Conservation (phyloP, 2,888 invertebrate genomes). For the Harpalus rubripes region DNA sequence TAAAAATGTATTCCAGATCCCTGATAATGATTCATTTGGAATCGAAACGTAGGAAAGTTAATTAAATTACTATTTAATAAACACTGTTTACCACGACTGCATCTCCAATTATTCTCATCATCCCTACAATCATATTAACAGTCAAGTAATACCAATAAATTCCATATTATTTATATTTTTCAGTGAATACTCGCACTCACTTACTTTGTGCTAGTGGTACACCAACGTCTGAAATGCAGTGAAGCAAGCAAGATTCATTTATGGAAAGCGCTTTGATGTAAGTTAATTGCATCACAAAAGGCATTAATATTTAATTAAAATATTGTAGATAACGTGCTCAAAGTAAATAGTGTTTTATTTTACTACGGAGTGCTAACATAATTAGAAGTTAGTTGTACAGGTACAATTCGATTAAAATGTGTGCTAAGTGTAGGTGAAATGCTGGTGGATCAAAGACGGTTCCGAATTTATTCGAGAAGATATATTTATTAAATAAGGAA, state of each 20-base stretch:
- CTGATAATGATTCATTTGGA: no score
- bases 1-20: no score
- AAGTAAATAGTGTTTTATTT: conserved; percentile 62
- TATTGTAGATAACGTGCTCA: conserved; percentile 62
- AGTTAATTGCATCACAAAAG: conserved; percentile 63
- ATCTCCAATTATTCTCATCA: no score
- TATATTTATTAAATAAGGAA: not conserved
- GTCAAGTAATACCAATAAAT: no score
- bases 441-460: conserved; percentile 13
- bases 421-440: conserved; percentile 28
- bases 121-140: no score
- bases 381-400: conserved; percentile 43
- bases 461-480: not conserved
- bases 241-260: conserved; percentile 48
- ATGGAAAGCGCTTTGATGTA: conserved; percentile 55
- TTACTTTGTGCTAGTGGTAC: conserved; percentile 16
- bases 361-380: conserved; percentile 43
- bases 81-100: no score
- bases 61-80: no score
- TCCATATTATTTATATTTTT: conserved; percentile 39
- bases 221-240: conserved; percentile 42
- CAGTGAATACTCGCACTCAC: not conserved
- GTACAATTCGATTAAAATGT: conserved; percentile 36
- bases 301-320: conserved; percentile 65
- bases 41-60: no score